Percentiles rank a stretch among this genome's conserved stretches.
phyloP scores from a whole-genome alignment of 1,140 invertebrate genomes.

The Drosophila micromelanica region DNA sequence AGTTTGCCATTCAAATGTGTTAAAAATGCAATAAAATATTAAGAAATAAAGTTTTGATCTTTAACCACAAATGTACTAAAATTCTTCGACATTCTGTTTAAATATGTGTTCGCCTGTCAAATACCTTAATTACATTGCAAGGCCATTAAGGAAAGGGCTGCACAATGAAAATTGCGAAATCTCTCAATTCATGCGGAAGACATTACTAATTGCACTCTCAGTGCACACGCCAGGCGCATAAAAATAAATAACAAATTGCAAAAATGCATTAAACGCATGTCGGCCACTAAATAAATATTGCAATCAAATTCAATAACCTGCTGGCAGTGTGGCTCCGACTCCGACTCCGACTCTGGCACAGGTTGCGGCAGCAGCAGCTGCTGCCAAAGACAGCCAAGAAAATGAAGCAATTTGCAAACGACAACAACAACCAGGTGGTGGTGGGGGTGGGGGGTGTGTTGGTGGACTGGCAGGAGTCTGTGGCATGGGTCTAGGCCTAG shows the following conservation, averaged over 20 bases:
- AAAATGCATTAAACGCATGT: conserved; percentile 64
- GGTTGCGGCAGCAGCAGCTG: neutral
- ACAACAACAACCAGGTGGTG: neutral
- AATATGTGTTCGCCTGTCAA: too few relatives aligned
- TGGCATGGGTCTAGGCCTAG: conserved; percentile 53
- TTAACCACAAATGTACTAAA: too few relatives aligned
- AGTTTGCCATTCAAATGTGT: too few relatives aligned
- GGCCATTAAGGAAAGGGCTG: neutral
- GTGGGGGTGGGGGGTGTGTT: too few relatives aligned
- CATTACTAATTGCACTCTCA: conserved; percentile 51
- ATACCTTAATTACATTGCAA: neutral
- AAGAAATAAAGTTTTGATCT: too few relatives aligned
- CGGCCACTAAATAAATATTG: conserved; percentile 69
- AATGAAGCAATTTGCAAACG: conserved; percentile 73
- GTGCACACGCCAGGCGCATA: conserved; percentile 27
- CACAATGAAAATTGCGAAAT: neutral
- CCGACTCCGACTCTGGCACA: too few relatives aligned
- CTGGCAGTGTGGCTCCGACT: conserved; percentile 20
- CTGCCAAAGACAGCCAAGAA: conserved; percentile 27
- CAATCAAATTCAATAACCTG: conserved; percentile 80
- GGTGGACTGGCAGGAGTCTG: conserved; percentile 18
- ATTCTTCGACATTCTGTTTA: too few relatives aligned
- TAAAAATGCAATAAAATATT: too few relatives aligned
- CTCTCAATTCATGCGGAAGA: conserved; percentile 49
- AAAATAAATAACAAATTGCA: conserved; percentile 66